phyloP scores from a whole-genome alignment of 2,113 vertebrate species.

The Silurus asotus region DNA sequence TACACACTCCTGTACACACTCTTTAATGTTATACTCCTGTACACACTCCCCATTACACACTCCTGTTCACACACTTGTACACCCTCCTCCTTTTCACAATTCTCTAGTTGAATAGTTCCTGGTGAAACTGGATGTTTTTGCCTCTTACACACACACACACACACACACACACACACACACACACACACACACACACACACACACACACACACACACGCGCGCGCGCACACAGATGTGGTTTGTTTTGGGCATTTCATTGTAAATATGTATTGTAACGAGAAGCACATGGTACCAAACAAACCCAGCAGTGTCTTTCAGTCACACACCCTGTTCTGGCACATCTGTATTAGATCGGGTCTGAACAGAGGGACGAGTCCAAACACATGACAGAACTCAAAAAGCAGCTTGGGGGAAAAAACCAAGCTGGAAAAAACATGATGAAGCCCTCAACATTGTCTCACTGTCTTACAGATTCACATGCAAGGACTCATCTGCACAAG shows the following conservation, averaged over 20 bases:
- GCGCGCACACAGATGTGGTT: background rate
- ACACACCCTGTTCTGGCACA: conserved; percentile 48
- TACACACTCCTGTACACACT: no score
- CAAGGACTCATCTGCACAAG: background rate
- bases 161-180: no score
- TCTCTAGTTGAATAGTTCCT: background rate
- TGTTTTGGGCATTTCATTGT: conserved; percentile 25
- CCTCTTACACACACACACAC: background rate
- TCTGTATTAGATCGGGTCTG: conserved; percentile 51
- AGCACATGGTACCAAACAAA: conserved; percentile 49
- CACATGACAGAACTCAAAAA: conserved; percentile 45
- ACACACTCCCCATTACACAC: background rate
- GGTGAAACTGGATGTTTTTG: background rate
- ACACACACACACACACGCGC: no score
- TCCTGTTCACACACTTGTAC: background rate
- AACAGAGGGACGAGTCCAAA: conserved; percentile 41
- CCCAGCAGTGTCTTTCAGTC: conserved; percentile 37
- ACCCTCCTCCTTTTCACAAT: background rate
- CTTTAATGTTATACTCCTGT: background rate
- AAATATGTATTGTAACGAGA: conserved; percentile 46
- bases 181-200: no score
- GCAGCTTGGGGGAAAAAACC: conserved; percentile 37
- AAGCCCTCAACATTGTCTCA: background rate
- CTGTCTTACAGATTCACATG: background rate
- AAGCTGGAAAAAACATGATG: conserved; percentile 35